phyloP scores from a whole-genome alignment of 2,888 invertebrate species.

The Lasioglossum lativentre region DNA sequence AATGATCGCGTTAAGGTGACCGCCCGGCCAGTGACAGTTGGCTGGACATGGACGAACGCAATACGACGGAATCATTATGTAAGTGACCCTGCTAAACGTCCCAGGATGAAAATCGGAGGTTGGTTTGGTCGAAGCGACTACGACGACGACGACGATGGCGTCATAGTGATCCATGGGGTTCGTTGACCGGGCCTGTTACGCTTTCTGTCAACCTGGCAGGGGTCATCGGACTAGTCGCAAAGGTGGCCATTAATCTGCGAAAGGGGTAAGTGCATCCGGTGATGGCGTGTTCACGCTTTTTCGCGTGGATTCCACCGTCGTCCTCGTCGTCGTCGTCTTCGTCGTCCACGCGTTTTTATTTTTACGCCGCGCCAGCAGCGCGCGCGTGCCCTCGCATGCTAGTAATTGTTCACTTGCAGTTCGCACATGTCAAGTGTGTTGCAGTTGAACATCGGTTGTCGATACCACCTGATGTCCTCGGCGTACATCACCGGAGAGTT shows the following conservation, averaged over 20 bases:
- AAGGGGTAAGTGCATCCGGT: conserved; percentile 75
- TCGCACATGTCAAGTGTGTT: conserved; percentile 66
- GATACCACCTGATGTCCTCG: conserved; percentile 64
- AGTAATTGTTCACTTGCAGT: conserved; percentile 61
- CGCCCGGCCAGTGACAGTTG: conserved; percentile 22
- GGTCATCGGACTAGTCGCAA: conserved; percentile 64
- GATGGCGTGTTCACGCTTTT: conserved; percentile 69
- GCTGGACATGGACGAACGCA: neutral
- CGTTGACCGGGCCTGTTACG: conserved; percentile 45
- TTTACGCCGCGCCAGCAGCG: conserved; percentile 31
- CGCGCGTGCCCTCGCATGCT: conserved; percentile 50
- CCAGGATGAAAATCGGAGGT: conserved; percentile 30
- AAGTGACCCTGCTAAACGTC: conserved; percentile 22
- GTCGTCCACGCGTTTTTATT: conserved; percentile 40
- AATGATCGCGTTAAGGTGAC: conserved; percentile 22
- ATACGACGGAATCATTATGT: conserved; percentile 35
- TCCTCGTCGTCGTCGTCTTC: no score
- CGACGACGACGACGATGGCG: neutral
- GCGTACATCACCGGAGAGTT: conserved; percentile 44
- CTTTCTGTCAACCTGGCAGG: conserved; percentile 60
- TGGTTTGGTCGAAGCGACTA: neutral
- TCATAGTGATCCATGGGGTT: conserved; percentile 31
- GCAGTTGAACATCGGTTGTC: conserved; percentile 52
- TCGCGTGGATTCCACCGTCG: conserved; percentile 48
- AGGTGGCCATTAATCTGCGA: conserved; percentile 76